Conservation (phyloP, 2,888 invertebrate species). For the Leptopilina myrica region DNA sequence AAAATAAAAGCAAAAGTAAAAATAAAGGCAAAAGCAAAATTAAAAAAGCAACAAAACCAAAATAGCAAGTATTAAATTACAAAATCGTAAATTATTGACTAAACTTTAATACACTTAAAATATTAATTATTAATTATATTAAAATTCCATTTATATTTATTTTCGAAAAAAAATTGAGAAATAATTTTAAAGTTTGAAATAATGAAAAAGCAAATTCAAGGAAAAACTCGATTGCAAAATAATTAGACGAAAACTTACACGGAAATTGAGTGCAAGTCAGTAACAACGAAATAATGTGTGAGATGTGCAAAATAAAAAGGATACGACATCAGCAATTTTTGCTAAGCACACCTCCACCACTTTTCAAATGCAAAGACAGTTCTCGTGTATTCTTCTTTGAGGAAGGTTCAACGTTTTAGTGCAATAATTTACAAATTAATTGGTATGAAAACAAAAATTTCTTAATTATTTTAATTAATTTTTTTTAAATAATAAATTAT, state of each 20-base stretch:
- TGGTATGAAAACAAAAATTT: not conserved
- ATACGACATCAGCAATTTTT: slow-evolving; percentile 40
- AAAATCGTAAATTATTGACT: not conserved
- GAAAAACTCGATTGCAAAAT: not conserved
- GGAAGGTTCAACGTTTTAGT: slow-evolving; percentile 1
- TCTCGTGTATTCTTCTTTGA: slow-evolving; percentile 9
- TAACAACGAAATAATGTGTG: slow-evolving; percentile 24
- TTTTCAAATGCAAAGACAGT: slow-evolving; percentile 26
- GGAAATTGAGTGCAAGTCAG: slow-evolving; percentile 22
- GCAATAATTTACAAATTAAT: not conserved
- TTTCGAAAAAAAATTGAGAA: no score
- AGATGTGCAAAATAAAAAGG: slow-evolving; percentile 16
- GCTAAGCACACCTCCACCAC: slow-evolving; percentile 23
- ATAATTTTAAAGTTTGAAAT: no score
- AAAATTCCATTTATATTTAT: no score
- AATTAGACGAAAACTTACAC: slow-evolving; percentile 8
- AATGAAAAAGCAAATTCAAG: not conserved
- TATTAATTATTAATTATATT: no score
- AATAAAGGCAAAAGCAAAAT: no score
- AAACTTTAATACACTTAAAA: not conserved
- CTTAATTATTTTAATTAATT: not conserved
- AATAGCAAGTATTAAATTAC: no score
- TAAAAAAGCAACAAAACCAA: no score
- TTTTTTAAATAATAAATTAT: no score
- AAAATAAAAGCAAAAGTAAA: no score